Percentiles rank a stretch among this genome's conserved stretches.
Evolutionary conservation across 2,888 invertebrate species (phyloP).

Genomic region (Hyposoter dolosus): DNA sequence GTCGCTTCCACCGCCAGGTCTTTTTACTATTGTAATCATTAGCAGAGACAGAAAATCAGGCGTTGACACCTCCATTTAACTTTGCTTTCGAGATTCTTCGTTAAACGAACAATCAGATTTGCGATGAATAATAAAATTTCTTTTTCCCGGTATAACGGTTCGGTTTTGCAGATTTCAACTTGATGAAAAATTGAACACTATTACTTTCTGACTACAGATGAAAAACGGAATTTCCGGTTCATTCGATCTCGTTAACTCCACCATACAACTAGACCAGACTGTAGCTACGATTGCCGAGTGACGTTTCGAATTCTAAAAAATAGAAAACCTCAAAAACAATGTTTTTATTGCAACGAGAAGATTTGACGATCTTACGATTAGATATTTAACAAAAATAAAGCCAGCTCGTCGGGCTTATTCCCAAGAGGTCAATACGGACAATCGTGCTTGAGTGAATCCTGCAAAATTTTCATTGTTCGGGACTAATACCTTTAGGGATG

Average conservation of each 20-base stretch:
- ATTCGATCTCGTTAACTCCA: neutral
- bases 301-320: neutral
- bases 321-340: neutral
- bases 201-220: neutral
- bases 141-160: neutral
- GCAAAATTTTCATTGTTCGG: neutral
- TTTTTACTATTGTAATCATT: neutral
- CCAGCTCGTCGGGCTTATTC: neutral
- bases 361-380: neutral
- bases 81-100: neutral
- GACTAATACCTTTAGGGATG: neutral
- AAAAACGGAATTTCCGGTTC: neutral
- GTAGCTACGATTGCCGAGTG: neutral
- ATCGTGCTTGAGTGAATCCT: neutral
- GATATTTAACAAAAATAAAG: neutral
- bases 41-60: neutral
- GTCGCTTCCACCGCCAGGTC: neutral
- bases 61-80: neutral
- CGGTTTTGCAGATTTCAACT: neutral
- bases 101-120: neutral
- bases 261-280: neutral
- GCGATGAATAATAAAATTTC: neutral
- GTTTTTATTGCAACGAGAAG: neutral
- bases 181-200: neutral
- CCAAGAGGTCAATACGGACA: neutral